A percentile compares a stretch with the other conserved stretches of the same genome.
Evolutionary conservation across 2,888 invertebrate genomes (phyloP).

Genomic region (Lochmaea crataegi): DNA sequence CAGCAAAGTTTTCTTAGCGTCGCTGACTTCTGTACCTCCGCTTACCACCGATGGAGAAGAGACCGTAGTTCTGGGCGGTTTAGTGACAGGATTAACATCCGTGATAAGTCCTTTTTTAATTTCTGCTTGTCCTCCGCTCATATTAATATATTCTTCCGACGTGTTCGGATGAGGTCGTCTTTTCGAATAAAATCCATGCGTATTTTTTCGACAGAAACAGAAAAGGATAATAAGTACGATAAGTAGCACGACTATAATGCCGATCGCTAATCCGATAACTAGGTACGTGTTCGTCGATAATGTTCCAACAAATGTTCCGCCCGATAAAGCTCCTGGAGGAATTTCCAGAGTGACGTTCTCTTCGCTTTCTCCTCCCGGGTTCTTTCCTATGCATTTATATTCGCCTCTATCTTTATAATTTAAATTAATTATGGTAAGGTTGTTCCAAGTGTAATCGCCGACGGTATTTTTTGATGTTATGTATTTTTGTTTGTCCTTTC

Average conservation of each 20-base stretch:
- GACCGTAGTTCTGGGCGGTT: conserved; percentile 83
- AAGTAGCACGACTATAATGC: conserved; percentile 66
- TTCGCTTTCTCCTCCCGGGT: conserved; percentile 83
- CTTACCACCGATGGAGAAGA: conserved; percentile 75
- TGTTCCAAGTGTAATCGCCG: conserved; percentile 68
- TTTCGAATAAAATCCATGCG: conserved; percentile 53
- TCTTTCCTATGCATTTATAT: conserved; percentile 81
- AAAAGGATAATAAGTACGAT: conserved; percentile 65
- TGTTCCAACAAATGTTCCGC: conserved; percentile 44
- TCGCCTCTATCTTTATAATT: conserved; percentile 67
- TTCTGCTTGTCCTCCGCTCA: conserved; percentile 82
- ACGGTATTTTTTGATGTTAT: conserved; percentile 54
- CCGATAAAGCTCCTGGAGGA: conserved; percentile 43
- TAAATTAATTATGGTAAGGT: conserved; percentile 68
- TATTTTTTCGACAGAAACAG: conserved; percentile 59
- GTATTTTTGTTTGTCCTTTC: conserved; percentile 65
- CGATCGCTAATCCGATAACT: conserved; percentile 66
- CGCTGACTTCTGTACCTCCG: conserved; percentile 84
- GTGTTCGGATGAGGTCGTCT: conserved; percentile 55
- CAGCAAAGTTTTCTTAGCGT: conserved; percentile 82
- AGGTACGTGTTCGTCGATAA: conserved; percentile 64
- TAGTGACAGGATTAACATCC: conserved; percentile 86
- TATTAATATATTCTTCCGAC: conserved; percentile 70
- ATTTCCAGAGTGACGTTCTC: conserved; percentile 76
- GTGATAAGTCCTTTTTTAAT: conserved; percentile 88